phyloP scores from a whole-genome alignment of 2,888 invertebrate species.

The Formica aserva region DNA sequence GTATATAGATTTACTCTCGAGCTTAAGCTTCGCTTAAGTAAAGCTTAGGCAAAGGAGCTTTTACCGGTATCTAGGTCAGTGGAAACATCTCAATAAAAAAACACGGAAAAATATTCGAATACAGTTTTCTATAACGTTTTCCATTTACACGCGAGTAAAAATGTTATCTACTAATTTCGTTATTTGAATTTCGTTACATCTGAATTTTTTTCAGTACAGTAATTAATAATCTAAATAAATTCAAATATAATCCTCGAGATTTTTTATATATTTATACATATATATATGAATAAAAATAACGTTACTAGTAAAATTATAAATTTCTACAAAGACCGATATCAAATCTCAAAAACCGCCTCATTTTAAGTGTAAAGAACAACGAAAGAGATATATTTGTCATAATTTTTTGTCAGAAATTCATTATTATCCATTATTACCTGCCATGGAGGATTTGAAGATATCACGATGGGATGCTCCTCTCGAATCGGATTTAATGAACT shows the following conservation, averaged over 20 bases:
- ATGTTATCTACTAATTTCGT: background rate
- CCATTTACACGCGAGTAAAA: background rate
- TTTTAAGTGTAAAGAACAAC: background rate
- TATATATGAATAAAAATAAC: background rate
- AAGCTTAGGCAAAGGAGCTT: conserved; percentile 17
- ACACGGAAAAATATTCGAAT: background rate
- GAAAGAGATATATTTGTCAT: background rate
- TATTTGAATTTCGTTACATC: background rate
- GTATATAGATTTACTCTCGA: conserved; percentile 18
- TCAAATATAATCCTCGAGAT: background rate
- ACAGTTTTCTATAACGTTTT: background rate
- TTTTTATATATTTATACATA: background rate
- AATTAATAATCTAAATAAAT: conserved; percentile 11
- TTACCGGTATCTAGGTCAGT: conserved; percentile 65
- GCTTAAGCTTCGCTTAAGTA: background rate
- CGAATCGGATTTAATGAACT: conserved; percentile 55
- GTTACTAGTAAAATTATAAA: background rate
- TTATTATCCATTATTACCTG: conserved; percentile 13
- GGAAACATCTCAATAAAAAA: background rate
- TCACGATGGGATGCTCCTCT: background rate
- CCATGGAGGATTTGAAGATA: background rate
- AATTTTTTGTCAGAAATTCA: background rate
- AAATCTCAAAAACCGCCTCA: background rate
- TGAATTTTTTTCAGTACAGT: background rate
- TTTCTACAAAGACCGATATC: no score